Base-by-base conservation (phyloP, 1,140 invertebrate genomes). In the Hesperophylax magnus region DNA sequence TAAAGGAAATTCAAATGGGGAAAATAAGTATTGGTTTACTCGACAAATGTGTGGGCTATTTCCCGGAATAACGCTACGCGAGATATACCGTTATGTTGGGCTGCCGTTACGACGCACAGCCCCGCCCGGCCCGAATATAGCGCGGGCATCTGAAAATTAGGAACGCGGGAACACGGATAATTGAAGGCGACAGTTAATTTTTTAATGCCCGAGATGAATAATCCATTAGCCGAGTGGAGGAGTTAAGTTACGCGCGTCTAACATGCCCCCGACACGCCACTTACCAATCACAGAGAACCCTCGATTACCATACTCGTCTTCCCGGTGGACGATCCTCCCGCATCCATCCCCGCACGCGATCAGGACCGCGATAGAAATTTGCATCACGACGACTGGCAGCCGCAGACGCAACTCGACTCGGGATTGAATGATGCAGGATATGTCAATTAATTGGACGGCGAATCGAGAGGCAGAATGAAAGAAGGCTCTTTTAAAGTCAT, bases 141-240 rank as follows among this genome's bases (percentile, higher is more conserved):
- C 22, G 63, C 63, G 24, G 31, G 63, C 63, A 67, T 27, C 63
- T 27, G 27, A 53, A 24, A 54, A 72, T 52, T 72, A 72, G 52
- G 39, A 22, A 52, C n/a, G 52, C 61, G 58, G 20, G 22, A 67
- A 78, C 60, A 65, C 60, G 39, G 63, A 65, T 78, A 78, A 78
- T 78, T 78, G 77, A 78, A 69, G 77, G 63, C 34, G 77, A 69
- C 77, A 69, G 77, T 47, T 69, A 61, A 78, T 78, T 78, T 78
- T 78, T 78, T 78, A 58, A 78, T 78, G 63, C 61, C 31, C 20
- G 52, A 78, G 56, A 78, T 78, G 77, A 78, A 69, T 78, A 78
- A 78, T 78, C 77, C 77, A 78, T 78, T 78, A 78, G 61, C 39
- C 47, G 47, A 24, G 54, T 47, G 39, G 39, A 47, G 39, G 39